Evolutionary conservation across 2,888 invertebrate genomes (phyloP).

Genomic region (Stenodema calcarata): DNA sequence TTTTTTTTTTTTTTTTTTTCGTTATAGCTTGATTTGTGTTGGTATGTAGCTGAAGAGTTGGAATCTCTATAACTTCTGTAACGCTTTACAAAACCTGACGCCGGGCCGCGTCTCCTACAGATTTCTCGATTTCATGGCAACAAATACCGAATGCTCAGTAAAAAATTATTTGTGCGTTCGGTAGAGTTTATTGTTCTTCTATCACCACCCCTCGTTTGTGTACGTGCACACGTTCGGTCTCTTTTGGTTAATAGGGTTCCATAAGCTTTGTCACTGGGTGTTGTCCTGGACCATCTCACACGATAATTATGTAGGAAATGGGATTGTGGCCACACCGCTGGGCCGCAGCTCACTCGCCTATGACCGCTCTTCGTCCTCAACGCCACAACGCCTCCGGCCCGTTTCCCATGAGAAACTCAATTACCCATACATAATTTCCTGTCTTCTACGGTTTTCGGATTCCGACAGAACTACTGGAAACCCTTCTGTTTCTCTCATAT

Average conservation of each 20-base stretch:
- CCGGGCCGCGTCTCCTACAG: no score
- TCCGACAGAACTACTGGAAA: neutral
- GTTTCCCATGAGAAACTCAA: conserved; percentile 42
- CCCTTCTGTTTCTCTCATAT: neutral
- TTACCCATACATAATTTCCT: conserved; percentile 34
- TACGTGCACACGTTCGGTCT: neutral
- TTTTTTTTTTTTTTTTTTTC: no score
- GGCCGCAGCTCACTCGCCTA: conserved; percentile 35
- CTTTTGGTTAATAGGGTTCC: neutral
- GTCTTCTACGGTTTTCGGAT: neutral
- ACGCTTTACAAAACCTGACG: no score
- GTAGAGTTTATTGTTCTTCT: no score
- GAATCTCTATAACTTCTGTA: no score
- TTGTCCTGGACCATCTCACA: conserved; percentile 21
- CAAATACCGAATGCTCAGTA: no score
- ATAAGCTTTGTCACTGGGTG: neutral
- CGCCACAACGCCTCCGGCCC: neutral
- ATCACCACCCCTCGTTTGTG: no score
- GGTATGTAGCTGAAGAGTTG: no score
- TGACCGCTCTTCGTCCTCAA: conserved; percentile 36
- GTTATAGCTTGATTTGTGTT: no score
- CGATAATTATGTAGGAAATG: conserved; percentile 28
- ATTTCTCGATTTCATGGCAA: no score
- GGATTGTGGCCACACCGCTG: conserved; percentile 10
- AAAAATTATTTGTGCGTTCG: no score